Conservation (phyloP, 2,797 vertebrate species). For the Sitta carolinensis region DNA sequence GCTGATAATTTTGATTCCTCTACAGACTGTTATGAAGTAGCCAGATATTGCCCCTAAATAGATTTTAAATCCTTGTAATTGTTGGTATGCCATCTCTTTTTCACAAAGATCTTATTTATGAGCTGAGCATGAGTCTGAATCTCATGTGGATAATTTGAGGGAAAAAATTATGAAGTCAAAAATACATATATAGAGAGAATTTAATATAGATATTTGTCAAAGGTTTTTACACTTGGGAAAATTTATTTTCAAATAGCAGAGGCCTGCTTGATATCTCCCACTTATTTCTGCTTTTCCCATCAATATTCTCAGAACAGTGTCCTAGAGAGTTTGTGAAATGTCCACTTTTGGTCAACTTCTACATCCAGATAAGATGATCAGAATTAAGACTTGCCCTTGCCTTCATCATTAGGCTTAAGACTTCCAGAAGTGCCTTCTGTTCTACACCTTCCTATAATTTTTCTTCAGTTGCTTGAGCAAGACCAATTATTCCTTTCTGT, state of each 20-base stretch:
- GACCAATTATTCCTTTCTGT: neutral
- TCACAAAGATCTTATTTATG: neutral
- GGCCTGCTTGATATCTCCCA: neutral
- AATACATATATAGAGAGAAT: neutral
- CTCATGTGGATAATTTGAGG: neutral
- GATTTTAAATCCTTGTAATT: neutral
- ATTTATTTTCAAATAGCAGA: neutral
- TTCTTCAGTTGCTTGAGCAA: neutral
- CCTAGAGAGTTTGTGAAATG: neutral
- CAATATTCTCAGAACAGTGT: neutral
- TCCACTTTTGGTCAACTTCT: neutral
- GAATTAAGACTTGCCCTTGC: neutral
- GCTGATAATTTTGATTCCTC: neutral
- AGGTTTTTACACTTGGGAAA: neutral
- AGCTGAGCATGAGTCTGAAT: neutral
- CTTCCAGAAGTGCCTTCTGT: neutral
- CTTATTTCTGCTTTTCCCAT: neutral
- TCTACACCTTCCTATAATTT: neutral
- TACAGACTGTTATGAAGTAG: neutral
- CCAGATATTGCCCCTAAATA: neutral
- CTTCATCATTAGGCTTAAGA: neutral
- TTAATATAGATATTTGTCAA: neutral
- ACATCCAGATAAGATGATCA: neutral
- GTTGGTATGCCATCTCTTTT: neutral
- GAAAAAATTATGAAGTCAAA: neutral